These are phyloP conservation scores for Florisuga fusca DNA, from an alignment of 2,797 vertebrate genomes.

Conservation along the genomic window DNA sequence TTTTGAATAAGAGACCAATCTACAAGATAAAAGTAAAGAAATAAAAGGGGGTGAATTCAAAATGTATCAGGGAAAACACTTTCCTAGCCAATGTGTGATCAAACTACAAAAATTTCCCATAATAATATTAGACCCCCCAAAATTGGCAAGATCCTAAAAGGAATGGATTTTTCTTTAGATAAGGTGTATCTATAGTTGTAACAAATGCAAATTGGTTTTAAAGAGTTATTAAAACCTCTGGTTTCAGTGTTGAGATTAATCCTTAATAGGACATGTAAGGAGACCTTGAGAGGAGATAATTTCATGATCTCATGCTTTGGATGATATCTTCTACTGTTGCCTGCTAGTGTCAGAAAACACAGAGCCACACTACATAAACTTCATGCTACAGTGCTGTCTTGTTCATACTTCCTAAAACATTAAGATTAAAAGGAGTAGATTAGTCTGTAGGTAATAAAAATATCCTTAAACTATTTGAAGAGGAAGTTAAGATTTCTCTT, in stretches of 20 bases:
- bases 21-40: not conserved
- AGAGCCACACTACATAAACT: not conserved
- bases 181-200: not conserved
- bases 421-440: not conserved
- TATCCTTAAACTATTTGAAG: not conserved
- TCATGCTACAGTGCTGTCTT: not conserved
- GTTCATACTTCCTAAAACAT: not conserved
- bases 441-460: not conserved
- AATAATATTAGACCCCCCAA: not conserved
- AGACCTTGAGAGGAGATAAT: not conserved
- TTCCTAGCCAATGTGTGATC: not conserved
- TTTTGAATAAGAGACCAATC: not conserved
- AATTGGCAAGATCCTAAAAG: not conserved
- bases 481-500: not conserved
- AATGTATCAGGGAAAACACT: not conserved
- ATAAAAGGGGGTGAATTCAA: not conserved
- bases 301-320: not conserved
- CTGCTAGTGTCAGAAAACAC: not conserved
- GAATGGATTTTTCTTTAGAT: not conserved
- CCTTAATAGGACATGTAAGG: not conserved
- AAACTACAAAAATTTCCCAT: not conserved
- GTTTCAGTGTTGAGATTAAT: not conserved
- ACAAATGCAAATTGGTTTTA: not conserved
- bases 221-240: not conserved
- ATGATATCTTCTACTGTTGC: not conserved